Evolutionary conservation across 1,140 invertebrate genomes (phyloP), one percentile per base, ranked within the genome.

Genomic region (Aphaenogaster ashmeadi): DNA sequence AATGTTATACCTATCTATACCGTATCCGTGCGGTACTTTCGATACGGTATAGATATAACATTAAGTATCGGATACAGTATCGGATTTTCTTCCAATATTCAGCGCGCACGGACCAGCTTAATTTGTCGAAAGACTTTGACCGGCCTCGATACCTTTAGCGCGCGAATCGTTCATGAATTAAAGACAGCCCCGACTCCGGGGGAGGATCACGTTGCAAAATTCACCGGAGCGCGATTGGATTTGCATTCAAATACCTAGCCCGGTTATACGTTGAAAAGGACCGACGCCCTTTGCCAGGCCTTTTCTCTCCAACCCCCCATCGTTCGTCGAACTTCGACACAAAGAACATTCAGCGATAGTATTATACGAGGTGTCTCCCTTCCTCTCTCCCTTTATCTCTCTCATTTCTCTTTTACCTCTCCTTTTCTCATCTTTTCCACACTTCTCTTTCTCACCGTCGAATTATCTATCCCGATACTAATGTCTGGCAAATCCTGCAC

Each of bases 191-290:
- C 13, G 6, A 41, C 36, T 56, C 44, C 80, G 33, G 50, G 27
- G 50, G 38, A 56, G 52, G 85, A 90, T 89, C 89, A 62, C 78
- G 78, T 87, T 90, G 88, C 89, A 89, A 90, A 90, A 90, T 90
- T 89, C 89, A 89, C 71, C 77, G 84, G 3, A 56, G 88, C 89
- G 66, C 87, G 90, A 83, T 91, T 84, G 86, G 87, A 92, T 92
- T 92, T 92, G 91, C 91, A 92, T 92, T 88, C 66, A 92, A 92
- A 92, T 92, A 92, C 88, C 67, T 87, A 71, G 88, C 90, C 89
- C 85, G 81, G 90, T 91, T 91, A 85, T 80, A 86, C 62, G 87
- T 89, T 86, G 86, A 72, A 90, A 89, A 78, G 88, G 88, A 83
- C 79, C 47, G 33, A 52, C 84, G 54, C 74, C 88, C 86, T 88